Conservation (phyloP, 1,140 invertebrate species). For the Samia ricini region DNA sequence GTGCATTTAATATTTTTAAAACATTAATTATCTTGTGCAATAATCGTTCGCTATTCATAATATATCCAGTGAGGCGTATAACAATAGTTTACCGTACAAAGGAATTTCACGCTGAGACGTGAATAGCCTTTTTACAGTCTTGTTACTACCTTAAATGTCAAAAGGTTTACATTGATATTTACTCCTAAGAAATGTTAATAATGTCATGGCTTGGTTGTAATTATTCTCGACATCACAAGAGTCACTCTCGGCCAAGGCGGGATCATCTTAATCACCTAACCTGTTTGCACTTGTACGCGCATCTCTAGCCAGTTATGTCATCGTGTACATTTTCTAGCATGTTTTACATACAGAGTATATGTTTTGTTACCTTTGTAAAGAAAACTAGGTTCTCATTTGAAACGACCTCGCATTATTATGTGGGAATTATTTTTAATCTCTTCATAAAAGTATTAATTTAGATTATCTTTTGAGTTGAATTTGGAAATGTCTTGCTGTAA, state of each 20-base stretch:
- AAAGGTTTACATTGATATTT: slow-evolving; percentile 19
- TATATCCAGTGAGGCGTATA: neutral
- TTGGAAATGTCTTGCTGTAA: slow-evolving; percentile 33
- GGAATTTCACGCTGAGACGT: slow-evolving; percentile 15
- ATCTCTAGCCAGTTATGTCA: slow-evolving; percentile 36
- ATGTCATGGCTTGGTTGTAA: slow-evolving; percentile 52
- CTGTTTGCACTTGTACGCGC: slow-evolving; percentile 33
- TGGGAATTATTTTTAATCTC: slow-evolving; percentile 49
- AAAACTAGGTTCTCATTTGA: slow-evolving; percentile 12
- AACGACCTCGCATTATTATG: slow-evolving; percentile 50
- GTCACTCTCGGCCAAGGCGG: slow-evolving; percentile 58
- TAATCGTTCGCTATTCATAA: slow-evolving; percentile 6
- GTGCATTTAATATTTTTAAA: slow-evolving; percentile 5
- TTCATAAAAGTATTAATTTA: slow-evolving; percentile 44
- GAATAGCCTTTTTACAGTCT: slow-evolving; percentile 9
- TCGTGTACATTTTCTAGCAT: slow-evolving; percentile 14
- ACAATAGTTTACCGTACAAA: slow-evolving; percentile 5
- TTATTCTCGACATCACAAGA: slow-evolving; percentile 24
- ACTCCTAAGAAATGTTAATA: slow-evolving; percentile 40
- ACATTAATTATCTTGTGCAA: slow-evolving; percentile 16
- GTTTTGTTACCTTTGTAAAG: slow-evolving; percentile 20
- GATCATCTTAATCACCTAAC: slow-evolving; percentile 40
- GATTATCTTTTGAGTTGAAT: slow-evolving; percentile 34
- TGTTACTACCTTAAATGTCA: slow-evolving; percentile 25
- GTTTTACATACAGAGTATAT: slow-evolving; percentile 6